A percentile compares a stretch with the other conserved stretches of the same genome.
phyloP scores from a whole-genome alignment of 2,888 invertebrate species.

The Herminia tarsipennalis region DNA sequence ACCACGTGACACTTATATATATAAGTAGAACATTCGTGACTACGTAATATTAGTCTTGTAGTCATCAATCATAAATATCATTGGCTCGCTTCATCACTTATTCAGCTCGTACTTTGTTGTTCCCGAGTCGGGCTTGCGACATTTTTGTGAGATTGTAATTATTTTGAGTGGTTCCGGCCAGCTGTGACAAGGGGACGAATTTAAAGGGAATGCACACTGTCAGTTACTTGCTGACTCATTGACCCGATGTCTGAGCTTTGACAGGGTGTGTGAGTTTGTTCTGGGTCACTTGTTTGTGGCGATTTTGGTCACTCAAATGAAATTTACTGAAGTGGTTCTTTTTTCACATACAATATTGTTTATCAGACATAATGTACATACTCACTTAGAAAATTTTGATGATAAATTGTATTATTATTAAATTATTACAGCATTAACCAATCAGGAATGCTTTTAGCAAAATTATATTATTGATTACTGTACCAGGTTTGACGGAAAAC shows the following conservation, averaged over 20 bases:
- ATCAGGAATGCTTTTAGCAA: no score
- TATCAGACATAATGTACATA: no score
- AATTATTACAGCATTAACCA: no score
- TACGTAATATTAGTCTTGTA: constrained; percentile 40
- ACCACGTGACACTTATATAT: constrained; percentile 33
- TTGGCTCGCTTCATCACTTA: constrained; percentile 56
- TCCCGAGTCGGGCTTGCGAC: constrained; percentile 42
- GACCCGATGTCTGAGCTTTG: constrained; percentile 17
- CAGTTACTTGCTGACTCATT: constrained; percentile 25
- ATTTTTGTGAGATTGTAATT: constrained; percentile 69
- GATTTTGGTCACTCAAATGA: no score
- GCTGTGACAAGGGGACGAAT: constrained; percentile 51
- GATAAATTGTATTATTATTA: no score
- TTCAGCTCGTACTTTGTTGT: constrained; percentile 51
- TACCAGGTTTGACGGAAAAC: no score
- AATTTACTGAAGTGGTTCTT: no score
- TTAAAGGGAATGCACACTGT: constrained; percentile 36
- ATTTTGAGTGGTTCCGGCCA: constrained; percentile 64
- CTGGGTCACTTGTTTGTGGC: constrained; percentile 2
- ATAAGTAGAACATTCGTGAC: constrained; percentile 29
- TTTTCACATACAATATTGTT: no score
- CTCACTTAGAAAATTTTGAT: no score
- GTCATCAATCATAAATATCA: constrained; percentile 59
- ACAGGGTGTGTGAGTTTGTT: constrained; percentile 7
- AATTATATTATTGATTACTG: no score